Percentiles rank a stretch among this genome's conserved stretches.
These are phyloP conservation scores for Incurvaria masculella DNA, from an alignment of 2,888 invertebrate species.

Conservation along the genomic window DNA sequence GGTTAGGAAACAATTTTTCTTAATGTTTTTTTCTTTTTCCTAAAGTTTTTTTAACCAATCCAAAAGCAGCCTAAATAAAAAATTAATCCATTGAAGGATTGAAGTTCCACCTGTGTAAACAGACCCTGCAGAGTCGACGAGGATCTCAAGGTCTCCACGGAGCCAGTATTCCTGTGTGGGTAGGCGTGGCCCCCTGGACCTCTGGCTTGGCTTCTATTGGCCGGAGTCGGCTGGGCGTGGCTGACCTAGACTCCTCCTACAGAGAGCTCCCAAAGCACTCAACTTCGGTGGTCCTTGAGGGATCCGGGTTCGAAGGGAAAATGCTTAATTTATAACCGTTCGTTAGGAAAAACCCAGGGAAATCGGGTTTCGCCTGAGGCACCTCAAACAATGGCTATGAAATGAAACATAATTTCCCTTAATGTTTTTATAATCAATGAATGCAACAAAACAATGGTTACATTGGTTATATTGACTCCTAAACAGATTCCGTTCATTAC, in stretches of 20 bases:
- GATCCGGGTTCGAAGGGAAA: conserved; percentile 5
- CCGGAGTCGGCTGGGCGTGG: conserved; percentile 31
- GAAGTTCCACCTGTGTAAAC: background rate
- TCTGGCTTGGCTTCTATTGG: background rate
- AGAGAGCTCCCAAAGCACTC: conserved; percentile 42
- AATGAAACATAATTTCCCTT: too few species aligned
- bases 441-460: too few species aligned
- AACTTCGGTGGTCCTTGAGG: conserved; percentile 26
- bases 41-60: too few species aligned
- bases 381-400: too few species aligned
- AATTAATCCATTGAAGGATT: too few species aligned
- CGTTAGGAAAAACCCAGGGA: background rate
- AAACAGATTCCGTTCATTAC: too few species aligned
- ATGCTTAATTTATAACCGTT: background rate
- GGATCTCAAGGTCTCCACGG: background rate
- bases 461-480: too few species aligned
- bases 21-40: too few species aligned
- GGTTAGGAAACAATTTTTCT: too few species aligned
- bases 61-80: too few species aligned
- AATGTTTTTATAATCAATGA: too few species aligned
- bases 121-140: background rate
- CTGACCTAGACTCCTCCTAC: conserved; percentile 27
- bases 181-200: conserved; percentile 32
- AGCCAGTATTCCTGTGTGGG: conserved; percentile 17
- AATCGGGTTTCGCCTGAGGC: background rate